These are phyloP conservation scores for Psix sp. DNA, from an alignment of 1,140 invertebrate species.

Conservation along the genomic window DNA sequence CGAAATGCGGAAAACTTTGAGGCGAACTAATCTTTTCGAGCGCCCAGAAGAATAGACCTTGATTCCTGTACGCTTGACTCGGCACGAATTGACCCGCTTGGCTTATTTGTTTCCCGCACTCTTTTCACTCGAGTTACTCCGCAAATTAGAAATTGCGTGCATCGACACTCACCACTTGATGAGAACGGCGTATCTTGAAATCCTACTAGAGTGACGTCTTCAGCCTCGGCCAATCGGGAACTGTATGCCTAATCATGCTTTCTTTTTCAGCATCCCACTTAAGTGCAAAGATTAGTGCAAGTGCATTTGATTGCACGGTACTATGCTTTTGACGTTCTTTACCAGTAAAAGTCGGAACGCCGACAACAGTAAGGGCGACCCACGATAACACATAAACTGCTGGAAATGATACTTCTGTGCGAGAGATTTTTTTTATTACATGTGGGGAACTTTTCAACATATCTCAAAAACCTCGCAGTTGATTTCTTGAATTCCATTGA, in stretches of 20 bases:
- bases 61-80: constrained; percentile 61
- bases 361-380: background rate
- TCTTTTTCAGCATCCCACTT: constrained; percentile 25
- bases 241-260: constrained; percentile 38
- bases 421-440: too few species aligned
- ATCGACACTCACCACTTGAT: constrained; percentile 28
- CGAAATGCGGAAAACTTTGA: constrained; percentile 72
- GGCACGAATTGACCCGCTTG: constrained; percentile 47
- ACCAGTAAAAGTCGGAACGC: constrained; percentile 1
- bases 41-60: constrained; percentile 69
- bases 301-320: constrained; percentile 32
- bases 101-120: constrained; percentile 28
- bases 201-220: constrained; percentile 30
- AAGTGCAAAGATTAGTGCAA: constrained; percentile 27
- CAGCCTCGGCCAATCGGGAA: constrained; percentile 22
- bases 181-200: constrained; percentile 15
- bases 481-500: too few species aligned
- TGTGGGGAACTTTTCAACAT: too few species aligned
- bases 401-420: too few species aligned
- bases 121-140: constrained; percentile 17
- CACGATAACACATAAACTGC: background rate
- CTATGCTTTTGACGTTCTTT: constrained; percentile 29
- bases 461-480: too few species aligned
- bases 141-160: constrained; percentile 31
- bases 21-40: constrained; percentile 75